These are phyloP conservation scores for Strongylocentrotus purpuratus DNA, from an alignment of 35 echinoderm and acorn worm genomes.

Conservation along the genomic window DNA sequence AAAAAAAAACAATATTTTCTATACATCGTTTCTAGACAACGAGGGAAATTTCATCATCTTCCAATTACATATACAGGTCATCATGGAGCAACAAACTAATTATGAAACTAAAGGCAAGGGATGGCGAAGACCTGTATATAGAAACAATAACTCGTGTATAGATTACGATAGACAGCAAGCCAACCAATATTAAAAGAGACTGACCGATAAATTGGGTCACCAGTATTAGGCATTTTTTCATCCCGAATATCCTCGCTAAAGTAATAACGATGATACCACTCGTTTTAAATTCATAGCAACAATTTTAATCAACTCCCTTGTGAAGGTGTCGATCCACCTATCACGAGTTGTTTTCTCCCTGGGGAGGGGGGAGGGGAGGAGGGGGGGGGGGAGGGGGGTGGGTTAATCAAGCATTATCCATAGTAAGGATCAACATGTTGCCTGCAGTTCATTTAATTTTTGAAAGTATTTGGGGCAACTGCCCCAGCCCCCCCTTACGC, in stretches of 20 bases:
- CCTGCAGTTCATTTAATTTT: too few species aligned
- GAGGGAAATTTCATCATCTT: background rate
- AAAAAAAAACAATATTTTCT: background rate
- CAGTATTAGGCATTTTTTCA: background rate
- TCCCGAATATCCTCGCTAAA: background rate
- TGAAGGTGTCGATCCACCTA: background rate
- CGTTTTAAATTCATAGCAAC: background rate
- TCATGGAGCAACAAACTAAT: background rate
- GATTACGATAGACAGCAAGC: background rate
- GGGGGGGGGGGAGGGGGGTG: too few species aligned
- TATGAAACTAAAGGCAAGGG: background rate
- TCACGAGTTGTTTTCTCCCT: too few species aligned
- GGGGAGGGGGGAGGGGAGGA: too few species aligned
- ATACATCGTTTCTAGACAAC: background rate
- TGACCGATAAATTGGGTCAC: background rate
- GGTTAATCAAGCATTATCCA: too few species aligned
- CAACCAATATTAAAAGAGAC: background rate
- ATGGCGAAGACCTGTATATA: background rate
- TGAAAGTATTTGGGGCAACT: too few species aligned
- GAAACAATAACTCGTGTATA: background rate
- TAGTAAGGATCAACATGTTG: too few species aligned
- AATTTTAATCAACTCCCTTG: background rate
- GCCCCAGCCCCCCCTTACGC: too few species aligned
- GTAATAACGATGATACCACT: background rate
- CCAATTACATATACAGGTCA: conserved; percentile 11